A percentile compares a stretch with the other conserved stretches of the same genome.
phyloP scores from a whole-genome alignment of 2,113 vertebrate species.

The Himantopus leucocephalus region DNA sequence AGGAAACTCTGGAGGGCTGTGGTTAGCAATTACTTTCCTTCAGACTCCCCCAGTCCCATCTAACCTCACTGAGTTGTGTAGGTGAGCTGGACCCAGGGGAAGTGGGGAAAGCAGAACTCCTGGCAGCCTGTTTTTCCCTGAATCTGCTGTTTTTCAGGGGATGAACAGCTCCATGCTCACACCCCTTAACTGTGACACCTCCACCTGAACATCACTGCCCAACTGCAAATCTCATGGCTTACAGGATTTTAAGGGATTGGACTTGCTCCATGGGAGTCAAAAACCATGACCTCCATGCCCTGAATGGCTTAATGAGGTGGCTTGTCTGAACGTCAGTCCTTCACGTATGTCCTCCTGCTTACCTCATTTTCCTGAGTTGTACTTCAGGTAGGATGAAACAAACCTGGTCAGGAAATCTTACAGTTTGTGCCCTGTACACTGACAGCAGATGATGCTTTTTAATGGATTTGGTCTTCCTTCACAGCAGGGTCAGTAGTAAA shows the following conservation, averaged over 20 bases:
- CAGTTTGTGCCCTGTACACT: neutral
- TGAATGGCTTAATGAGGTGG: neutral
- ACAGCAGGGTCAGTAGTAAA: neutral
- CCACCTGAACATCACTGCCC: neutral
- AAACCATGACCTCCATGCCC: neutral
- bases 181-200: fast-evolving
- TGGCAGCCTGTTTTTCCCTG: neutral
- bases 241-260: neutral
- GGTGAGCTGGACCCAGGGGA: neutral
- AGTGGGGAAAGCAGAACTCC: neutral
- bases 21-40: neutral
- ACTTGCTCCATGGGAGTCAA: neutral
- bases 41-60: neutral
- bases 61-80: neutral
- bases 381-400: neutral
- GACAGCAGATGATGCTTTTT: neutral
- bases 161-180: neutral
- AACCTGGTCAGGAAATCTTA: neutral
- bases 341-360: neutral
- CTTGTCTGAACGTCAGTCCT: neutral
- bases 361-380: neutral
- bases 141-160: neutral
- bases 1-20: neutral
- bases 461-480: slow-evolving; percentile 1
- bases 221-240: neutral